A percentile compares a stretch with the other conserved stretches of the same genome.
Conservation (phyloP, 2,113 vertebrate genomes). For the Indri indri region DNA sequence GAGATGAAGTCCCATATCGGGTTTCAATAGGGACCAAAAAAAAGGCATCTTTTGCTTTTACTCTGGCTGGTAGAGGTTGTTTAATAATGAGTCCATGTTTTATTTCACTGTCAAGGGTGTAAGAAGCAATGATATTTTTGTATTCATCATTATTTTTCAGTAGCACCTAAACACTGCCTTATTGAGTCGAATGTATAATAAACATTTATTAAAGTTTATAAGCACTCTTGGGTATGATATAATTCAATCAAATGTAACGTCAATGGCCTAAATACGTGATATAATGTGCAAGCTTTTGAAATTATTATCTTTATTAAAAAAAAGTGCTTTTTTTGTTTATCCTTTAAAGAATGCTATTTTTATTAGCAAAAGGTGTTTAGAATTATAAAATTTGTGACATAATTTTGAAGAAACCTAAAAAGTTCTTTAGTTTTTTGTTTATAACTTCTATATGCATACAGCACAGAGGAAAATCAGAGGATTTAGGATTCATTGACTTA, state of each 20-base stretch:
- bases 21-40: neutral
- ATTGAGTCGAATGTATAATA: neutral
- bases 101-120: neutral
- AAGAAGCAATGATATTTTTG: neutral
- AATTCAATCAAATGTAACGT: neutral
- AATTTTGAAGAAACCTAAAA: neutral
- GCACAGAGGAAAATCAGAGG: neutral
- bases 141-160: neutral
- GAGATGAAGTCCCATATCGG: neutral
- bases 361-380: neutral
- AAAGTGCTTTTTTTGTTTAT: neutral
- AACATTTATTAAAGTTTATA: neutral
- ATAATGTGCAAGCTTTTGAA: neutral
- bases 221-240: neutral
- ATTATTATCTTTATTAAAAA: neutral
- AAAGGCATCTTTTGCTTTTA: neutral
- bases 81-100: neutral
- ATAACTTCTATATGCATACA: neutral
- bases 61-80: neutral
- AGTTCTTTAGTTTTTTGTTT: neutral
- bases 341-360: neutral
- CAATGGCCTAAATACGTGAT: neutral
- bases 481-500: neutral
- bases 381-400: neutral
- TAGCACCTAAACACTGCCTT: neutral